Conservation (phyloP, 2,797 vertebrate genomes). For the Girardinus metallicus region DNA sequence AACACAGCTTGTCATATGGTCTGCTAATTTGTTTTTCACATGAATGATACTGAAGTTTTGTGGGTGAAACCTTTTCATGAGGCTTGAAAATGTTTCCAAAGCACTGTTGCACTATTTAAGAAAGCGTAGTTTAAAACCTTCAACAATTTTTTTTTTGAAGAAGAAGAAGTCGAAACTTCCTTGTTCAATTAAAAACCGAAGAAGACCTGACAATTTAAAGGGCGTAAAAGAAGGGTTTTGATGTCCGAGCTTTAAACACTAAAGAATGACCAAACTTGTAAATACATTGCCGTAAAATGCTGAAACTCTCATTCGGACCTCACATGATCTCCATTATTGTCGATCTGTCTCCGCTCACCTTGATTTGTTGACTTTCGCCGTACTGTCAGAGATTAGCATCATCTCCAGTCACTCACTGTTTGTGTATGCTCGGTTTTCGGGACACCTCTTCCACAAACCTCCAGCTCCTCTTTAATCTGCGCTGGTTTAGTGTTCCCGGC, state of each 20-base stretch:
- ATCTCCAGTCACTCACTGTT: slow-evolving; percentile 56
- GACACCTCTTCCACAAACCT: slow-evolving; percentile 66
- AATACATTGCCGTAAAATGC: slow-evolving; percentile 9
- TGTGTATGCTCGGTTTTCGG: slow-evolving; percentile 58
- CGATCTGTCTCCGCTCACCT: slow-evolving; percentile 31
- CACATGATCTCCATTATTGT: slow-evolving; percentile 17
- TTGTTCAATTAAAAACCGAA: not conserved
- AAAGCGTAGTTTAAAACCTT: not conserved
- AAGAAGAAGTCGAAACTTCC: not conserved
- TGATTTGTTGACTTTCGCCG: slow-evolving; percentile 59
- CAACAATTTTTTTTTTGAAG: not conserved
- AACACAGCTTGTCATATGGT: not conserved
- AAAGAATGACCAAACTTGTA: slow-evolving; percentile 19
- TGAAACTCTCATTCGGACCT: slow-evolving; percentile 11
- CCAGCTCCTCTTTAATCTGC: slow-evolving; percentile 67
- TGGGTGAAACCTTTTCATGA: not conserved
- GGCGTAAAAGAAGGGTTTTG: slow-evolving; percentile 15
- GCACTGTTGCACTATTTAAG: not conserved
- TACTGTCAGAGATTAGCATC: slow-evolving; percentile 41
- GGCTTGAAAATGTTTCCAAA: no score
- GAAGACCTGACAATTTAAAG: slow-evolving; percentile 41
- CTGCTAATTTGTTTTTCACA: not conserved
- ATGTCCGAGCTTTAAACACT: slow-evolving; percentile 12
- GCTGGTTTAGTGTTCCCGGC: slow-evolving; percentile 39
- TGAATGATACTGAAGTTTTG: not conserved